Evolutionary conservation across 2,888 invertebrate species (phyloP).

Genomic region (Endomychus coccineus): DNA sequence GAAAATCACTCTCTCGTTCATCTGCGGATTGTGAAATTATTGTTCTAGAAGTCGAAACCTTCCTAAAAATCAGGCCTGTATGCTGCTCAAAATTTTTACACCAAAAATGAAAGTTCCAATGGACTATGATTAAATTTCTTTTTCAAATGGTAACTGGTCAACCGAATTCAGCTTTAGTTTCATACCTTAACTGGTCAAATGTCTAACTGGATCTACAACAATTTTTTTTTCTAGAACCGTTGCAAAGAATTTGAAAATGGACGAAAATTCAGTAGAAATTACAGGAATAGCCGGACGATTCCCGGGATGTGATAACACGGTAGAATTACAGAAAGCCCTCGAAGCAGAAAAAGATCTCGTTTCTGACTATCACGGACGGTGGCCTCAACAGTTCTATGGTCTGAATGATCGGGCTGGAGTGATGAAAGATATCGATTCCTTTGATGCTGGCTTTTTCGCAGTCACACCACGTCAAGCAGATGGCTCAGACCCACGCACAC

Average conservation of each 20-base stretch:
- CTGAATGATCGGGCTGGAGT: conserved; percentile 23
- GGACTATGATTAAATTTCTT: no score
- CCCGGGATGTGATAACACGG: conserved; percentile 55
- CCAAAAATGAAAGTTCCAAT: no score
- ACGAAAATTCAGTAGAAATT: conserved; percentile 42
- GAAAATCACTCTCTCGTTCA: no score
- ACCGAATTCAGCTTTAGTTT: no score
- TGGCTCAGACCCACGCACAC: conserved; percentile 26
- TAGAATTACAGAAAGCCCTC: conserved; percentile 49
- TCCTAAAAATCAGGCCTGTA: no score
- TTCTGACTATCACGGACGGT: conserved; percentile 69
- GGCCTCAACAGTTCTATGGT: conserved; percentile 50
- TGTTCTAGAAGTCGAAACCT: no score
- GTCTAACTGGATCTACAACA: no score
- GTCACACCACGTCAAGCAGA: conserved; percentile 26
- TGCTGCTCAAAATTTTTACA: no score
- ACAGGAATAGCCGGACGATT: conserved; percentile 51
- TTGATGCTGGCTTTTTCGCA: conserved; percentile 28
- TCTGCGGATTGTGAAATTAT: no score
- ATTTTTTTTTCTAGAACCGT: neutral
- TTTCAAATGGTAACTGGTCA: no score
- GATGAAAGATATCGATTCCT: conserved; percentile 25
- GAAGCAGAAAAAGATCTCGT: conserved; percentile 56
- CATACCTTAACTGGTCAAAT: no score
- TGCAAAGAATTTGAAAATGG: conserved; percentile 3